Base-by-base conservation (phyloP, 30 jellyfish, hydroid and myxozoan genomes). In the Cassiopea andromeda region DNA sequence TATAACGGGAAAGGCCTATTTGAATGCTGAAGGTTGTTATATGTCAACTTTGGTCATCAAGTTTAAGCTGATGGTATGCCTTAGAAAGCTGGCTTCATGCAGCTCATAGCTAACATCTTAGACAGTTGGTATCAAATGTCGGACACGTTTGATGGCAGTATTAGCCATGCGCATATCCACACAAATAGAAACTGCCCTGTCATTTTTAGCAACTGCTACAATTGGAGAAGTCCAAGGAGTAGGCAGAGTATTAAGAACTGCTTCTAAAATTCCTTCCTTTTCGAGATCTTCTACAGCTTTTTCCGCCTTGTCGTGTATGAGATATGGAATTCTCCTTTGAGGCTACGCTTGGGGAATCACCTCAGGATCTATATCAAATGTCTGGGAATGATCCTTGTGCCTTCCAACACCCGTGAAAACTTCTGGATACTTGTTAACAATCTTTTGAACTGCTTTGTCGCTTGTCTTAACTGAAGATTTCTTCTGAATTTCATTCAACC, bases 141-240 rank as follows among this genome's bases (percentile, higher is more conserved):
- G 91, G 64, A 57, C 91, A 15, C 97, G 57, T 57, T 78, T 60
- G n/a, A 90, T 90, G 59, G 97, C 97, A 1, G 67, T 58, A 80
- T 90, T 90, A 12, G 94, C 93, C 5, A 75, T 78, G 10, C 94
- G 85, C 97, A 90, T 90, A 44, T 90, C 97, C 48, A 90, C 94
- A 78, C 97, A 90, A n/a, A 90, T 67, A 4, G 94, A 91, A 7
- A 90, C 82, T 5, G 45, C 57, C 45, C 89, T 73, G 69, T 90
- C 94, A 57, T 83, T 83, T 79, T 90, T 90, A 2, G 97, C 91
- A 10, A 84, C 94, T 1, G 60, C 50, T 6, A 74, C 97, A 2
- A 90, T 45, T 58, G 97, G 94, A 16, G 86, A 78, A 27, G 83
- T 90, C 94, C 94, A 90, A 10, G 90, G 75, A 5, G 97, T 81